Conservation (phyloP, 1,140 invertebrate species). For the Trichogramma pretiosum region DNA sequence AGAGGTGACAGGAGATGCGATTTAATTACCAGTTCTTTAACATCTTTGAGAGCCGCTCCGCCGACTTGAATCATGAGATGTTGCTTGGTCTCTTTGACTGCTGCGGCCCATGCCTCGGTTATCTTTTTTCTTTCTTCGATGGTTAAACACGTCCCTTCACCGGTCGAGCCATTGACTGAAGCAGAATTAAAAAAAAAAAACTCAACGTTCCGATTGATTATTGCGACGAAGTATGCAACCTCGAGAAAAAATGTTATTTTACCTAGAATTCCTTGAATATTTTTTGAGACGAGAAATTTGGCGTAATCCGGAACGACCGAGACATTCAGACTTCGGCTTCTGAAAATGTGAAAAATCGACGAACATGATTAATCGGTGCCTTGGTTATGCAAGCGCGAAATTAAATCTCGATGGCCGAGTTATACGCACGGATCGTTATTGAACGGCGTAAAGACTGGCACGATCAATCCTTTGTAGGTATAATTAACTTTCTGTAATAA, state of each 20-base stretch:
- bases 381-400: too few relatives aligned
- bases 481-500: constrained; percentile 23
- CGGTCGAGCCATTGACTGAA: constrained; percentile 68
- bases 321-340: constrained; percentile 45
- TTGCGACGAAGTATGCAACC: background rate
- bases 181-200: too few relatives aligned
- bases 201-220: background rate
- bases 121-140: constrained; percentile 61
- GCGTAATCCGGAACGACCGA: constrained; percentile 54
- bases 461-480: constrained; percentile 50
- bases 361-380: too few relatives aligned
- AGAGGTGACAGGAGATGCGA: too few relatives aligned
- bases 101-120: constrained; percentile 58
- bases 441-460: constrained; percentile 61
- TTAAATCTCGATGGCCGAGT: too few relatives aligned
- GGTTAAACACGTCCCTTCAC: constrained; percentile 67
- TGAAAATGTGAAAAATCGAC: too few relatives aligned
- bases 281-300: constrained; percentile 48
- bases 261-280: constrained; percentile 59
- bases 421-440: constrained; percentile 51
- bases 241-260: constrained; percentile 21
- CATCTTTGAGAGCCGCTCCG: constrained; percentile 61
- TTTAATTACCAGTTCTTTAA: constrained; percentile 55
- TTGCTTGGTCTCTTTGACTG: constrained; percentile 47
- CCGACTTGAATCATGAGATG: constrained; percentile 73